Percentiles rank a stretch among this genome's conserved stretches.
phyloP scores from a whole-genome alignment of 2,888 invertebrate genomes.

The Boloria euphrosyne region DNA sequence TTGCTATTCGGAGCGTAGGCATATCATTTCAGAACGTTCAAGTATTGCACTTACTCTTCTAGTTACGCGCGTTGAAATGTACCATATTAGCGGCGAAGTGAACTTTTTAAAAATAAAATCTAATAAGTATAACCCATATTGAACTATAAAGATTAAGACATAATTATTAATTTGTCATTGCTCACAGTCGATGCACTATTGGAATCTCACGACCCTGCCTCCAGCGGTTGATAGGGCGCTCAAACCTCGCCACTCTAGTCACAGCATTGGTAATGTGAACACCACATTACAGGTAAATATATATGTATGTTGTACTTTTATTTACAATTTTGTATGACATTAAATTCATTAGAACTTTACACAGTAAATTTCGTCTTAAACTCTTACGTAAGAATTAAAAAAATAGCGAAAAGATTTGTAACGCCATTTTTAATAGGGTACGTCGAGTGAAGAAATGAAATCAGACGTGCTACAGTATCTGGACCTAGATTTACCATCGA shows the following conservation, averaged over 20 bases:
- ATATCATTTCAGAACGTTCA: no score
- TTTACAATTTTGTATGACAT: not conserved
- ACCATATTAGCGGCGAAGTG: no score
- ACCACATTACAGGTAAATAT: constrained; percentile 49
- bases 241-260: constrained; percentile 86
- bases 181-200: constrained; percentile 71
- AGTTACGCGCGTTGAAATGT: no score
- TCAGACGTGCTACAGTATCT: constrained; percentile 86
- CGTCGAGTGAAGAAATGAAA: constrained; percentile 47
- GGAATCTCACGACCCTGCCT: constrained; percentile 77
- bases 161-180: not conserved
- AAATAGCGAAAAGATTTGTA: not conserved
- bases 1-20: no score
- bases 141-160: not conserved
- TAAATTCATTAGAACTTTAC: no score
- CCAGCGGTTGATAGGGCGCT: constrained; percentile 91
- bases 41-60: no score
- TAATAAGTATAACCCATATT: no score
- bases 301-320: not conserved
- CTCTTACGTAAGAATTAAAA: not conserved
- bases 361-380: no score
- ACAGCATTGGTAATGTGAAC: constrained; percentile 56
- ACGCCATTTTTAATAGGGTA: constrained; percentile 23
- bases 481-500: constrained; percentile 89
- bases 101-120: no score